Evolutionary conservation across 2,888 invertebrate species (phyloP).

Genomic region (Gymnosoma rotundatum): DNA sequence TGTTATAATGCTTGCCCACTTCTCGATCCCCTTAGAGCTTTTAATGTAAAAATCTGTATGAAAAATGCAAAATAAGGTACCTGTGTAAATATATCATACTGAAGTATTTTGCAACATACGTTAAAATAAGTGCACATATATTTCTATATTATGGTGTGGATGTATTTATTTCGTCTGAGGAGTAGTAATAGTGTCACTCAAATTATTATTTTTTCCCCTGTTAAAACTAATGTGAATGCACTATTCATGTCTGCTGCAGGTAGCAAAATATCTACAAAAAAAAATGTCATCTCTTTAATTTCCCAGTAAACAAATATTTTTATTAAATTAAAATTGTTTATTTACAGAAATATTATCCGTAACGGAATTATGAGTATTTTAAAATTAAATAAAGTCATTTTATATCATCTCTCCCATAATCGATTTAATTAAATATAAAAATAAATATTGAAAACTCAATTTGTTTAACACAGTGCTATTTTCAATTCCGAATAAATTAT

Average conservation of each 20-base stretch:
- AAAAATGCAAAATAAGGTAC: slow-evolving; percentile 1
- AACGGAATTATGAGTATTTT: no score
- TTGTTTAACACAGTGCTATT: no score
- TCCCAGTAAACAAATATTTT: slow-evolving; percentile 17
- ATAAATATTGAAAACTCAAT: no score
- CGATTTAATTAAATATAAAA: no score
- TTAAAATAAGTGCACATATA: not conserved
- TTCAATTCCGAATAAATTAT: no score
- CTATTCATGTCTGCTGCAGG: slow-evolving; percentile 34
- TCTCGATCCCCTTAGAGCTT: not conserved
- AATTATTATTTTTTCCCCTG: slow-evolving; percentile 5
- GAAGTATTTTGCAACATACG: not conserved
- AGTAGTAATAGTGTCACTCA: slow-evolving; percentile 44
- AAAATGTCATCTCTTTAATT: not conserved
- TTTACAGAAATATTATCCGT: not conserved
- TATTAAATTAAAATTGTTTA: not conserved
- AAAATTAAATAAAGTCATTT: no score
- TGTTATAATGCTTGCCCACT: not conserved
- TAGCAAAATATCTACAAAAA: not conserved
- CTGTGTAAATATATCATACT: not conserved
- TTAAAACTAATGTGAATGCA: slow-evolving; percentile 46
- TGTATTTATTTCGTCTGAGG: slow-evolving; percentile 31
- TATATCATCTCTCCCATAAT: no score
- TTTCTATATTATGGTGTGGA: not conserved
- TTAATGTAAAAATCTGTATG: not conserved